Evolutionary conservation across 2,888 invertebrate species (phyloP), one percentile per base, ranked within the genome.

Genomic region (Yponomeuta plumbellus): DNA sequence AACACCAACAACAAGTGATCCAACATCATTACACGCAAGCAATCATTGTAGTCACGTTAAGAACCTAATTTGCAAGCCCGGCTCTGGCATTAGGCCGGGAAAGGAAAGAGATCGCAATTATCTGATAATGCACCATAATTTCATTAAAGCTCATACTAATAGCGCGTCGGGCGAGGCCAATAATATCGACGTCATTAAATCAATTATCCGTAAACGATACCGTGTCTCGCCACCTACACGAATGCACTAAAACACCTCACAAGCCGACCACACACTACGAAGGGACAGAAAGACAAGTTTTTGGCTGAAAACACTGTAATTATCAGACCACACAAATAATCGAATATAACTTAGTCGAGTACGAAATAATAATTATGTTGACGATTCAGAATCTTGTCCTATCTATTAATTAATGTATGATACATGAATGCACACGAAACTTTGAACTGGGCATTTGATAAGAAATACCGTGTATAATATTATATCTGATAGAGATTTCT

Each of bases 101-200:
- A 52, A 52, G 44, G 44, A 52, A 52, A 52, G 44, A 52, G 44
- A 52, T 52, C 44, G 44, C 44, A 52, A 52, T 52, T 52, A 52
- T 52, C 17, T 17, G 44, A 52, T 52, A 52, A 52, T 52, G 44
- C 44, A 52, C 44, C 13, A 52, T 52, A 52, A 52, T 52, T 52
- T 52, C 44, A 52, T 52, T 52, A 52, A 52, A 52, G 44, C 44
- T 52, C 44, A 17, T 3, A 52, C 44, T 52, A 52, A 52, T 52
- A 13, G 4, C 44, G 44, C 44, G 44, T 52, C 44, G 34, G 34
- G 34, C 8, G 44, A 52, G 44, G 44, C 17, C 44, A 52, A 52
- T 52, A 52, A 52, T 52, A 52, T 17, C 13, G 44, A 52, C 44
- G 44, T 17, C 17, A 52, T 52, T 52, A 52, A 52, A 52, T 52